Evolutionary conservation across 1,140 invertebrate species (phyloP).

Genomic region (Trichonephila clavata): DNA sequence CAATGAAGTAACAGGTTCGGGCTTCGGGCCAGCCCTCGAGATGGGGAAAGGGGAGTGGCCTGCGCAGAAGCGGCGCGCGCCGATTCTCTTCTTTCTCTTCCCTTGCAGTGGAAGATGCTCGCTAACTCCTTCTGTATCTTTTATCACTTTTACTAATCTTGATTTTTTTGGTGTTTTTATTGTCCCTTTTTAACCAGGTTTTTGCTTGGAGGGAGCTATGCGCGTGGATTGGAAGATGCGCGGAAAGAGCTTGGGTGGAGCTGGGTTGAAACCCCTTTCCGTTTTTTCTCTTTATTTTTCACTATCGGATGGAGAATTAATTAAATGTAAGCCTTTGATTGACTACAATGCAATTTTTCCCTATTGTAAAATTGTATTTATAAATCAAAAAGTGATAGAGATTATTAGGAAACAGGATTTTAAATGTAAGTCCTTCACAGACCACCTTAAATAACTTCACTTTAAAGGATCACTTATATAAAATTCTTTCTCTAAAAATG

Average conservation of each 20-base stretch:
- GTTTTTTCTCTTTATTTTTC: too few relatives aligned
- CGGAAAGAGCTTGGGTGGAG: not conserved
- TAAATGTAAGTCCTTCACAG: too few relatives aligned
- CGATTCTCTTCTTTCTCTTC: not conserved
- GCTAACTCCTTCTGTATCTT: not conserved
- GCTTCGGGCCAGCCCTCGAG: slow-evolving; percentile 4
- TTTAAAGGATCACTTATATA: too few relatives aligned
- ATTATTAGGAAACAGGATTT: too few relatives aligned
- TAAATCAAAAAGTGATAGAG: too few relatives aligned
- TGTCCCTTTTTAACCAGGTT: not conserved
- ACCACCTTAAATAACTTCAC: too few relatives aligned
- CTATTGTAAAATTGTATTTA: too few relatives aligned
- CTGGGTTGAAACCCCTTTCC: not conserved
- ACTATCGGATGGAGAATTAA: too few relatives aligned
- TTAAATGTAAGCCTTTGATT: too few relatives aligned
- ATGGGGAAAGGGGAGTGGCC: slow-evolving; percentile 46
- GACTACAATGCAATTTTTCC: too few relatives aligned
- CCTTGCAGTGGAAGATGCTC: not conserved
- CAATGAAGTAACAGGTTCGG: slow-evolving; percentile 39
- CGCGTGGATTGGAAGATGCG: not conserved
- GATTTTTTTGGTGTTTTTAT: not conserved
- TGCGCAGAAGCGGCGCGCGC: slow-evolving; percentile 53
- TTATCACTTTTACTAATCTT: not conserved
- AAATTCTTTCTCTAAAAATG: too few relatives aligned
- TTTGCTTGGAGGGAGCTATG: not conserved